phyloP scores from a whole-genome alignment of 2,113 vertebrate genomes.

The Amphilophus citrinellus region DNA sequence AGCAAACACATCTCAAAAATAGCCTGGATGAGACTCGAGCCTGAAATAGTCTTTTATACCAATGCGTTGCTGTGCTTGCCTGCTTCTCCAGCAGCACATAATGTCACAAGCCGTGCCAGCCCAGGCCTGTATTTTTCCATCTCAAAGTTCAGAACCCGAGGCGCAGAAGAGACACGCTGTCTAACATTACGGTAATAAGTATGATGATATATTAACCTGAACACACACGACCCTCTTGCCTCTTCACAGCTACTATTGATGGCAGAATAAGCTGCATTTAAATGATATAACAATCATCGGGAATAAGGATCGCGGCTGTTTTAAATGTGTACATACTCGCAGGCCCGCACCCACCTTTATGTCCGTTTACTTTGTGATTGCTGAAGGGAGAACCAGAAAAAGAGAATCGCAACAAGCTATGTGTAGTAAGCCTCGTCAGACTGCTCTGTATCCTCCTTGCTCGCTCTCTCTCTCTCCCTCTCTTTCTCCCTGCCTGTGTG shows the following conservation, averaged over 20 bases:
- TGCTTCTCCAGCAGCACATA: conserved; percentile 17
- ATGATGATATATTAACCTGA: neutral
- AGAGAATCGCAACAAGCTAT: conserved; percentile 45
- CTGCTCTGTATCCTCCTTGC: conserved; percentile 52
- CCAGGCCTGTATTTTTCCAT: conserved; percentile 69
- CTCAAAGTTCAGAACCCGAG: conserved; percentile 52
- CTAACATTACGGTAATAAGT: neutral
- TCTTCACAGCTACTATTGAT: neutral
- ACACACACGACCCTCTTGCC: neutral
- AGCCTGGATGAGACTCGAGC: neutral
- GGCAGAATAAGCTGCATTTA: conserved; percentile 23
- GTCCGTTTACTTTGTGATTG: conserved; percentile 36
- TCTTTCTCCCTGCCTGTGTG: conserved; percentile 53
- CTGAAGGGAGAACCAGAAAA: conserved; percentile 27
- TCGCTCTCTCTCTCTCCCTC: conserved; percentile 15
- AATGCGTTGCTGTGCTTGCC: neutral
- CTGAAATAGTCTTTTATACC: conserved; percentile 11
- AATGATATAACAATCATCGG: conserved; percentile 2
- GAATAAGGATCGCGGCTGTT: neutral
- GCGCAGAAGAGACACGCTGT: neutral
- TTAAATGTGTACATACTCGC: conserved; percentile 3
- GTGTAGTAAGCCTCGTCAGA: conserved; percentile 60
- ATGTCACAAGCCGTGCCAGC: conserved; percentile 19
- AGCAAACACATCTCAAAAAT: neutral
- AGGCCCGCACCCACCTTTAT: conserved; percentile 71